Base-by-base conservation (phyloP, 2,888 invertebrate species). In the Tortrix viridana region DNA sequence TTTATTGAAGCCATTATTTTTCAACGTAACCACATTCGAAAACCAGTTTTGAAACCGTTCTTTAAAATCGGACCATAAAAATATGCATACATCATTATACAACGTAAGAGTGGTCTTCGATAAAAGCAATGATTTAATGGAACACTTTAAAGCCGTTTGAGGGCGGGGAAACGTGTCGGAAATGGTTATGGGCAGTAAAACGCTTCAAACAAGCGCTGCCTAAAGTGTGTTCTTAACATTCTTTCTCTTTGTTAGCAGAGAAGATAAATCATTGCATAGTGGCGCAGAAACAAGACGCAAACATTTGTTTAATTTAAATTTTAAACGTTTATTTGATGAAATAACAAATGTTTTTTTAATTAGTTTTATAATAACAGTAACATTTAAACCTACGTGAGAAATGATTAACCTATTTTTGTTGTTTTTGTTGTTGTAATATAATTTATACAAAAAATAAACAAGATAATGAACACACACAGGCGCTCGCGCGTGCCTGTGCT, bases 161-260 rank as follows among this genome's bases (percentile, higher is more conserved):
- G 53, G 53, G 43, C 41, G 22, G 20, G 53, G 22, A 41, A 53
- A 55, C 55, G 55, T 46, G 46, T 26, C 26, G 55, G 55, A 55
- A 55, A 55, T 55, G 55, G 55, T 55, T 55, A 55, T 55, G 55
- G 55, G 44, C 55, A 55, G 55, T 55, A 55, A 55, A 55, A 55
- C 44, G 44, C 7, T 46, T 19, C 55, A 44, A 43, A 44, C 55
- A 26, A 44, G 55, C 55, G 44, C 46, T 44, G 55, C 55, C 44
- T 12, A 20, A 53, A 53, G 53, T 53, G 41, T 53, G 22, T 44
- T 46, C 55, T 55, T 55, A 55, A 44, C 22, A 48, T 16, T 55
- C 55, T 46, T 32, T 32, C 55, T 32, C 44, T 44, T 55, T 55
- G 55, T 19, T 38, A 19, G 32, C 32, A 26, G 26, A 23, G 55